Base-by-base conservation (phyloP, 2,797 vertebrate species). In the Aldrovandia affinis region DNA sequence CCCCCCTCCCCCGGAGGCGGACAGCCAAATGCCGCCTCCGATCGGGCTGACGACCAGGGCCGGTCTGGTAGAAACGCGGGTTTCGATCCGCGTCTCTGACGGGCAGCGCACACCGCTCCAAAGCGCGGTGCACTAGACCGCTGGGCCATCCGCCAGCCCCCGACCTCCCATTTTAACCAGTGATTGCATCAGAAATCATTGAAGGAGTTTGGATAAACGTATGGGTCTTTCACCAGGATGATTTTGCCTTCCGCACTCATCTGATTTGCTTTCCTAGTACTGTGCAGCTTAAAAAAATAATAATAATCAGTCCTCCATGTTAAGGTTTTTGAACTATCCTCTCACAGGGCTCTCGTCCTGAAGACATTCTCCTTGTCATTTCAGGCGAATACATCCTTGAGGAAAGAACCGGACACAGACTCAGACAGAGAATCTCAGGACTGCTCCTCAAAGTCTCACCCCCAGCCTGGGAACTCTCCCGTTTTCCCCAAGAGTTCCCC, bases 391-490 rank as follows among this genome's bases (percentile, higher is more conserved):
- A 10, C 39, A 1, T 75, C 36, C 63, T 7, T 83, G 63, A 9
- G 42, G 36, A 86, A 70, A 52, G 30, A 86, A 59, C 44, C 61
- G 3, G 89, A 91, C 89, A 90, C 91, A 81, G 68, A 63, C 81
- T 92, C 88, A 0, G 90, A 59, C 12, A n/a, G 68, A 20, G 65
- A 68, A 50, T 14, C 52, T 81, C 84, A 92, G 86, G 88, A 89
- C 0, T 86, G 0, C 85, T 89, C 77, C 85, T 65, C 18, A 86
- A 65, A 81, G 88, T 28, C 8, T 25, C 33, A 14, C 61, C 47
- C 77, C 8, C 65, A 39, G 59, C 30, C 0, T 47, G 59, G 33
- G 52, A 85, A 73, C 80, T 89, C 92, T 0, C 88, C 92, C 1
- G 83, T 89, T 84, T 91, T 91, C 79, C 87, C 89, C 3, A 33